Evolutionary conservation across 2,888 invertebrate genomes (phyloP), one percentile per base, ranked within the genome.

Genomic region (Cephus pulcher): DNA sequence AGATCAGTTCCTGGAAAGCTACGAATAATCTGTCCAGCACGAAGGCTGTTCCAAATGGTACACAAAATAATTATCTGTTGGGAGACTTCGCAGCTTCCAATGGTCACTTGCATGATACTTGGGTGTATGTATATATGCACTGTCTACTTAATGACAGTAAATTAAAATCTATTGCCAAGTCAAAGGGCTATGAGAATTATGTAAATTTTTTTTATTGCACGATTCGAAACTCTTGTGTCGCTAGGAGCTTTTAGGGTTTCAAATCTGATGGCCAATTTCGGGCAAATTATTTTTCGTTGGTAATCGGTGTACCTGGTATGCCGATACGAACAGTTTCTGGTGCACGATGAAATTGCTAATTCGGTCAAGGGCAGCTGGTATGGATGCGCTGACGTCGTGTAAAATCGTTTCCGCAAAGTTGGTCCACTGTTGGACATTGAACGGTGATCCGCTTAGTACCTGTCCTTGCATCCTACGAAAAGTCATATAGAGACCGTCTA

Each of bases 401-500:
- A 96, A 90, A 32, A 96, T 93, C 0, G 94, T 93, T 79, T 95
- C 94, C 0, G 95, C 94, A 81, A 97, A 90, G 90, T 95, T 95
- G 78, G 94, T 89, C 93, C 95, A 93, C 9, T 94, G 93, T 73
- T 93, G 92, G 79, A 92, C 90, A 75, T 92, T 89, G 90, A 84
- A 90, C 89, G 79, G 88, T 84, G 73, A 91, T 90, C 79, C 80
- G 40, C 84, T 82, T 86, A 87, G 69, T 3, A 87, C 82, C 74
- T 92, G 91, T 71, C 83, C 85, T 80, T 95, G 93, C 89, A 95
- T 95, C 83, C 94, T 92, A 78, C 95, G 91, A 89, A 95, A 96
- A 74, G 93, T 94, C 81, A 93, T 94, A 89, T 96, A 96, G 76
- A 96, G 90, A 0, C 94, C 94, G 81, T 95, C 94, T 40, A 97